Base-by-base conservation (phyloP, 2,888 invertebrate species). In the Eutolmus rufibarbis region DNA sequence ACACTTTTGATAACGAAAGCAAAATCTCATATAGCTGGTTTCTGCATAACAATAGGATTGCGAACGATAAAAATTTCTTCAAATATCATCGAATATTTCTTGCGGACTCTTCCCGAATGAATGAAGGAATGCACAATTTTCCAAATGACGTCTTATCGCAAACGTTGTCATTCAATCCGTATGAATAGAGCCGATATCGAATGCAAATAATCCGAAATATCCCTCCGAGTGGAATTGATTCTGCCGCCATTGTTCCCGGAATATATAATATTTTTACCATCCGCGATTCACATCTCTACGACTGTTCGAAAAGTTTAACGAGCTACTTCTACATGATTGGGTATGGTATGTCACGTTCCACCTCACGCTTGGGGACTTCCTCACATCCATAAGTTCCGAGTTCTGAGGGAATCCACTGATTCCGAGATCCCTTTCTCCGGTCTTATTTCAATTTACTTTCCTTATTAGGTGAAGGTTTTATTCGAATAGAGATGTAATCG, bases 151-250 rank as follows among this genome's bases (percentile, higher is more conserved):
- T 81, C 51, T 56, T 34, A 81, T 81, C 43, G 51, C 81, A 81
- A 46, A 81, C 23, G 23, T 46, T 66, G 28, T 81, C 43, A 43
- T 43, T 81, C 28, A 81, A 81, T 51, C 51, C 46, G 34, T 81
- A 56, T 56, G 81, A 81, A 56, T 51, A 81, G 51, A 81, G 28
- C 81, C 14, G 56, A 56, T 81, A 81, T 51, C 51, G n/a, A 81
- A 81, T 81, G 81, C 81, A 81, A 81, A 81, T 81, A 81, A 81
- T 81, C 81, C 81, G 34, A 81, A 81, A 81, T 81, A 81, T 81
- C 51, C 46, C 51, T 51, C 14, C 81, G 34, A 81, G 56, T 46
- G 51, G 51, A 81, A 81, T 81, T 56, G 81, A 81, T 81, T 81
- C 81, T 51, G 34, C 56, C 31, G 43, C 56, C 79, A 28, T 56